phyloP scores from a whole-genome alignment of 2,888 invertebrate genomes.

The Yponomeuta cagnagella region DNA sequence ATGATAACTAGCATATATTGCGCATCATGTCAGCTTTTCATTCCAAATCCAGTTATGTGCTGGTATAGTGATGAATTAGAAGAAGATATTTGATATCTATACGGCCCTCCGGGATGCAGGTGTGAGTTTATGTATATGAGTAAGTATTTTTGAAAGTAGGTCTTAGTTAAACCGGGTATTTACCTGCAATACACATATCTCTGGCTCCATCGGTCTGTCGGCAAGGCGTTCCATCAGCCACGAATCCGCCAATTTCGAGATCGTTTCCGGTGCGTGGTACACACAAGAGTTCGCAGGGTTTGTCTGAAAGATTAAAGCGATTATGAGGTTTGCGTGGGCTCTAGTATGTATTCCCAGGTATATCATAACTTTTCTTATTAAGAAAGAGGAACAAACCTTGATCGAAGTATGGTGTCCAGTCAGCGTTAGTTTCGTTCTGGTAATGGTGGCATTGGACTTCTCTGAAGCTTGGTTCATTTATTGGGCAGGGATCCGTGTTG shows the following conservation, averaged over 20 bases:
- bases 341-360: too few relatives aligned
- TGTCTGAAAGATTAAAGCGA: conserved; percentile 49
- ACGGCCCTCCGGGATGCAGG: too few relatives aligned
- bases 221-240: conserved; percentile 90
- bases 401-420: conserved; percentile 84
- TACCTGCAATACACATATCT: conserved; percentile 86
- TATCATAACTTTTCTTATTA: neutral
- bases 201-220: conserved; percentile 81
- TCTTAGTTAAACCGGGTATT: conserved; percentile 22
- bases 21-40: too few relatives aligned
- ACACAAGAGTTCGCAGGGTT: conserved; percentile 89
- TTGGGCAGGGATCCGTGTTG: conserved; percentile 84
- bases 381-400: conserved; percentile 65
- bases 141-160: too few relatives aligned
- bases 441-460: conserved; percentile 85
- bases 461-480: conserved; percentile 81
- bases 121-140: too few relatives aligned
- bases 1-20: too few relatives aligned
- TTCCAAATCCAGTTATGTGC: too few relatives aligned
- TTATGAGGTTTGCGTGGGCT: too few relatives aligned
- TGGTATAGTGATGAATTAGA: too few relatives aligned
- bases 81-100: too few relatives aligned
- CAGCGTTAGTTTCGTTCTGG: conserved; percentile 80
- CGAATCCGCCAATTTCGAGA: conserved; percentile 84
- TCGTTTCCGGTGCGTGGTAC: conserved; percentile 82